phyloP scores from a whole-genome alignment of 2,888 invertebrate species.

The Pediacus dermestoides region DNA sequence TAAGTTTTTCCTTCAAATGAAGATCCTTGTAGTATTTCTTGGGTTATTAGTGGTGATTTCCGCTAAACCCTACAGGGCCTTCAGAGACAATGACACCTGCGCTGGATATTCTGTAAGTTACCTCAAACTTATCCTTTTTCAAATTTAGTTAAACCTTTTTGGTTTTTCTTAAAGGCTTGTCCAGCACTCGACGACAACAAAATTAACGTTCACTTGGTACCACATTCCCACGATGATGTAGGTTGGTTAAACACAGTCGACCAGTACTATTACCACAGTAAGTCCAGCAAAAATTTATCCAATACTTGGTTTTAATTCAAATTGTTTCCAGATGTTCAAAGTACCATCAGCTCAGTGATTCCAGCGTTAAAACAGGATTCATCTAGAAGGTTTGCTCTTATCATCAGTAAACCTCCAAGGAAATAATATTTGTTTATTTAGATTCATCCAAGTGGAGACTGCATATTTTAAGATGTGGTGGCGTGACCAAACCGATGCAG shows the following conservation, averaged over 20 bases:
- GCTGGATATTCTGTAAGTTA: no score
- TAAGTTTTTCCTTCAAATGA: no score
- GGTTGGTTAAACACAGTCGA: slow-evolving; percentile 83
- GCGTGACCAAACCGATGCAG: slow-evolving; percentile 59
- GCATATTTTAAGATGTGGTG: slow-evolving; percentile 79
- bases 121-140: no score
- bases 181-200: slow-evolving; percentile 53
- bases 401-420: no score
- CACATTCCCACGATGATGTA: slow-evolving; percentile 80
- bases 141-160: no score
- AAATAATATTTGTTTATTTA: slow-evolving; percentile 31
- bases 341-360: slow-evolving; percentile 84
- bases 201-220: slow-evolving; percentile 75
- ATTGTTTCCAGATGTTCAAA: slow-evolving; percentile 74
- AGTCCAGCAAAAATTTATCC: slow-evolving; percentile 20
- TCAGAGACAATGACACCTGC: no score
- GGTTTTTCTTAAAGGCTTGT: slow-evolving; percentile 53
- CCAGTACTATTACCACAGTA: slow-evolving; percentile 70
- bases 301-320: no score
- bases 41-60: no score
- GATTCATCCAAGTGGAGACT: slow-evolving; percentile 77
- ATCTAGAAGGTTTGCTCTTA: slow-evolving; percentile 56
- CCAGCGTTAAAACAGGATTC: slow-evolving; percentile 69
- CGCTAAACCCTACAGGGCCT: no score
- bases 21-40: no score